A percentile compares a stretch with the other conserved stretches of the same genome.
Conservation (phyloP, 2,888 invertebrate genomes). For the Nomada ruficornis region DNA sequence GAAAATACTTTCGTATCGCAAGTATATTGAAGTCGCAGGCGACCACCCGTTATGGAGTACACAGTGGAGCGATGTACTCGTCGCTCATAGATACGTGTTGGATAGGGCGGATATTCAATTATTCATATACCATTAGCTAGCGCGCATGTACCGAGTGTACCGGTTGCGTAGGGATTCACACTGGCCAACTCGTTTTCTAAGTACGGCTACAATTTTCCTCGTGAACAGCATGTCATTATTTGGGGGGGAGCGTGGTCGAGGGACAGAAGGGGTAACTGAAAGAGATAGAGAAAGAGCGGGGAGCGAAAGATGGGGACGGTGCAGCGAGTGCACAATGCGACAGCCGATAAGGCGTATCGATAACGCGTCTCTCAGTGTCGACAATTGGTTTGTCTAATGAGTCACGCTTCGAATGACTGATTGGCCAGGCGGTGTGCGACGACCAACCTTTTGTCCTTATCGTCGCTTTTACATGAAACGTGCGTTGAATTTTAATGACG, state of each 20-base stretch:
- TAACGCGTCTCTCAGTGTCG: slow-evolving; percentile 56
- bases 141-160: slow-evolving; percentile 68
- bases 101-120: slow-evolving; percentile 74
- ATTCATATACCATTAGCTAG: slow-evolving; percentile 74
- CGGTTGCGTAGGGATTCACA: slow-evolving; percentile 48
- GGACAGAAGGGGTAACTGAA: slow-evolving; percentile 23
- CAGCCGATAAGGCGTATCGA: slow-evolving; percentile 67
- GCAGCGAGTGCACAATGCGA: slow-evolving; percentile 45
- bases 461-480: background rate
- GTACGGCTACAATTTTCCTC: slow-evolving; percentile 59
- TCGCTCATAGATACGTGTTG: slow-evolving; percentile 66
- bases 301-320: slow-evolving; percentile 6
- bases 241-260: slow-evolving; percentile 16
- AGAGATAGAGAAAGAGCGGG: background rate
- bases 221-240: slow-evolving; percentile 62
- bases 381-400: slow-evolving; percentile 73
- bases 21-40: slow-evolving; percentile 14
- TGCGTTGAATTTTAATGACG: background rate
- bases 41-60: slow-evolving; percentile 64
- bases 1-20: background rate
- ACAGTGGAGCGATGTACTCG: slow-evolving; percentile 61
- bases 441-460: slow-evolving; percentile 34
- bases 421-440: slow-evolving; percentile 62
- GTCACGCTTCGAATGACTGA: slow-evolving; percentile 79
- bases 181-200: slow-evolving; percentile 44